Evolutionary conservation across 2,888 invertebrate genomes (phyloP), one percentile per base, ranked within the genome.

Genomic region (Ischnura elegans): DNA sequence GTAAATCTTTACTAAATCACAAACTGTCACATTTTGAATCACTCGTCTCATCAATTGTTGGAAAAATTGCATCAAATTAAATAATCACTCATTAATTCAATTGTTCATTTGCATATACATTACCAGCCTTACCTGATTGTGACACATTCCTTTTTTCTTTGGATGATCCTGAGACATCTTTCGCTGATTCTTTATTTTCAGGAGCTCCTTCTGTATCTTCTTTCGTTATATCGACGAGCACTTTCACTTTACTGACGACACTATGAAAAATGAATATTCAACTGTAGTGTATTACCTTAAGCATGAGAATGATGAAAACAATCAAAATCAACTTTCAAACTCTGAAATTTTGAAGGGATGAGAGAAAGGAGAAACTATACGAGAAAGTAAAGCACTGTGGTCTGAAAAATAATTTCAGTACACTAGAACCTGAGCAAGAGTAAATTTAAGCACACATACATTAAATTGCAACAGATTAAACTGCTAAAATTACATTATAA

Each of bases 1-100:
- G n/a, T 51, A 61, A 2, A 25, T 61, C 2, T 25, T 25, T 61
- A 61, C 61, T 61, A 25, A 25, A 1, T 25, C 61, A 61, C 19
- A 5, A 61, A 61, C 61, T 25, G 25, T 61, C 61, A 61, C 61
- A 25, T 61, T 25, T 25, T n/a, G n/a, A n/a, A n/a, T n/a, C n/a
- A n/a, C n/a, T n/a, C n/a, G n/a, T n/a, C n/a, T n/a, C n/a, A 61
- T 21, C 3, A 61, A 61, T 61, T 25, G 8, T 61, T 61, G 61
- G 8, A 4, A 61, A 25, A 61, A 21, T 61, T 94, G 43, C 94
- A 94, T 93, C 61, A 61, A 61, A 61, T 25, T 61, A n/a, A 3
- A 25, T 16, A 6, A 6, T 25, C 19, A 61, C 5, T 2, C 61
- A 61, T 25, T n/a, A 61, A 61, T 21, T 61, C 1, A 21, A 61